A percentile compares a stretch with the other conserved stretches of the same genome.
Conservation (phyloP, 2,888 invertebrate genomes). For the Dusona sp. region DNA sequence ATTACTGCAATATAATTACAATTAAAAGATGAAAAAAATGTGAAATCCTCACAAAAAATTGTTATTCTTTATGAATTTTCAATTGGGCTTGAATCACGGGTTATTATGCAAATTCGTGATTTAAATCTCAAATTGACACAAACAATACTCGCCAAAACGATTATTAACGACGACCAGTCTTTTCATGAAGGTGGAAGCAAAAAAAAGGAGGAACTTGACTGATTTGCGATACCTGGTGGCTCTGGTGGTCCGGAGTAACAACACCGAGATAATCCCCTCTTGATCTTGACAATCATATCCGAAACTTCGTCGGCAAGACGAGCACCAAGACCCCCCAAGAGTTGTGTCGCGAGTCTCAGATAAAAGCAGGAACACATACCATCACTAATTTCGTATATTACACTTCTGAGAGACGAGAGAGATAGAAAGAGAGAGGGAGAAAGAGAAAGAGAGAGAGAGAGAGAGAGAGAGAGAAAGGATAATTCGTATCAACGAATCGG, state of each 20-base stretch:
- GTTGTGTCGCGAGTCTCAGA: conserved; percentile 78
- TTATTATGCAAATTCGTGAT: neutral
- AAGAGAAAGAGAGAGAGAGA: neutral
- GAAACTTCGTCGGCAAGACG: conserved; percentile 80
- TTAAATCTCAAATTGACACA: neutral
- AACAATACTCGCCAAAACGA: neutral
- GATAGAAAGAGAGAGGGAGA: neutral
- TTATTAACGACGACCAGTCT: neutral
- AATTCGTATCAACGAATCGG: neutral
- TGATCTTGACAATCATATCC: conserved; percentile 81
- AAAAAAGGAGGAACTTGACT: neutral
- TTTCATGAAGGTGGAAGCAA: neutral
- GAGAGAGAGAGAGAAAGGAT: neutral
- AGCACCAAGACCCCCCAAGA: conserved; percentile 78
- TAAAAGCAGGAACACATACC: conserved; percentile 83
- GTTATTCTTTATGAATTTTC: neutral
- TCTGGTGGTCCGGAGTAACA: conserved; percentile 77
- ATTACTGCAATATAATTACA: neutral
- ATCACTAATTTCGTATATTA: conserved; percentile 71
- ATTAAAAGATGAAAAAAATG: too few relatives aligned
- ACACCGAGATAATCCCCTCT: conserved; percentile 78
- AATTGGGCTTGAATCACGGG: neutral
- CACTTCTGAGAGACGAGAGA: conserved; percentile 40
- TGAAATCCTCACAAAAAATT: too few relatives aligned
- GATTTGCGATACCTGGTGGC: conserved; percentile 76